A percentile compares a stretch with the other conserved stretches of the same genome.
These are phyloP conservation scores for Tetrax tetrax DNA, from an alignment of 2,113 vertebrate genomes.

Conservation along the genomic window DNA sequence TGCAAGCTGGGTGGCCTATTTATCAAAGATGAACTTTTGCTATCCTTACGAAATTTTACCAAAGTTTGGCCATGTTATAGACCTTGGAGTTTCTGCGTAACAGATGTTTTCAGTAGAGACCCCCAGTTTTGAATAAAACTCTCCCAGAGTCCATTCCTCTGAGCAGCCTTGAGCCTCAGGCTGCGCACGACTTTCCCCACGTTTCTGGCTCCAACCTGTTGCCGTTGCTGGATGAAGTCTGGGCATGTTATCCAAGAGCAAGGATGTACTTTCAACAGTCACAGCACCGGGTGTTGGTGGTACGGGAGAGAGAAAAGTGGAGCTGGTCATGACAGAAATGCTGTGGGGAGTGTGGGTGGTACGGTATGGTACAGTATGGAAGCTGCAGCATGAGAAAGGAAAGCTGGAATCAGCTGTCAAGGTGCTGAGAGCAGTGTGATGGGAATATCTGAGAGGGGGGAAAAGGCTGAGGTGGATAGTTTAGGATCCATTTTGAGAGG, in stretches of 20 bases:
- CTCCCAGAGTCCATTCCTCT: not conserved
- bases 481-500: not conserved
- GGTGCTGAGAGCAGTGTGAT: not conserved
- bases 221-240: not conserved
- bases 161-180: not conserved
- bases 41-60: not conserved
- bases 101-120: not conserved
- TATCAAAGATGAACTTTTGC: not conserved
- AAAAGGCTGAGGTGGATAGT: not conserved
- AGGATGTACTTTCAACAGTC: not conserved
- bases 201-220: not conserved
- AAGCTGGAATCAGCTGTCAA: not conserved
- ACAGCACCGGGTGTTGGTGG: not conserved
- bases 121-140: not conserved
- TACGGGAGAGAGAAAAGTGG: not conserved
- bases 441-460: not conserved
- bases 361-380: not conserved
- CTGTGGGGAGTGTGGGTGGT: not conserved
- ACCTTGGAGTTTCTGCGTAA: not conserved
- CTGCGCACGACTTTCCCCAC: rapidly evolving
- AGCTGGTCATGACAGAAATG: not conserved
- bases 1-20: not conserved
- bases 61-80: not conserved
- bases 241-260: not conserved
- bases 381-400: not conserved